Evolutionary conservation across 2,888 invertebrate species (phyloP).

Genomic region (Tipula unca): DNA sequence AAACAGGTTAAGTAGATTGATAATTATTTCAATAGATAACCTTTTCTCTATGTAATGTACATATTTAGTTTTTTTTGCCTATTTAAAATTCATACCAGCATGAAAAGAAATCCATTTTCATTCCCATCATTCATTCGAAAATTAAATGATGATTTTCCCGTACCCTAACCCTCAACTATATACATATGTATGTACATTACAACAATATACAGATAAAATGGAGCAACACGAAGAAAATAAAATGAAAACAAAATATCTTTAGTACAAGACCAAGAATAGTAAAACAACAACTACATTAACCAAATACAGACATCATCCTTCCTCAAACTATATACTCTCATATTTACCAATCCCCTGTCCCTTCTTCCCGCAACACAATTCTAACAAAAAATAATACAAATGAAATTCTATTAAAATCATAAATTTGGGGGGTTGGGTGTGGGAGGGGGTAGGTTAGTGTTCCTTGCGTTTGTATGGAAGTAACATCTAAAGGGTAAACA

Average conservation of each 20-base stretch:
- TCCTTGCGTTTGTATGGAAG: too few species aligned
- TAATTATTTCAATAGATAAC: not conserved
- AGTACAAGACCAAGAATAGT: not conserved
- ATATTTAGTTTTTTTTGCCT: not conserved
- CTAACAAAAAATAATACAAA: not conserved
- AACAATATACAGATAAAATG: not conserved
- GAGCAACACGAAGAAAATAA: not conserved
- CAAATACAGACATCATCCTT: not conserved
- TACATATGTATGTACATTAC: not conserved
- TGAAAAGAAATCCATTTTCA: not conserved
- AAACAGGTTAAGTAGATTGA: not conserved
- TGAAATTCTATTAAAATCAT: not conserved
- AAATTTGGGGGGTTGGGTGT: not conserved
- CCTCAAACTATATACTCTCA: not conserved
- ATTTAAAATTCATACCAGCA: slow-evolving; percentile 8
- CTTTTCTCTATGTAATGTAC: not conserved
- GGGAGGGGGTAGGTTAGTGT: not conserved
- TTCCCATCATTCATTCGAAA: not conserved
- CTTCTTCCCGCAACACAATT: not conserved
- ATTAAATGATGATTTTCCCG: not conserved
- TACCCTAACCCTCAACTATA: not conserved
- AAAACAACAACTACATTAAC: not conserved
- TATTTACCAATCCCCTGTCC: not conserved
- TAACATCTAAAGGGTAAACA: not conserved
- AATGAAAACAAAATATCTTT: not conserved